These are phyloP conservation scores for Mormyrops attenuatus DNA, from an alignment of 2,797 vertebrate genomes.

Conservation along the genomic window DNA sequence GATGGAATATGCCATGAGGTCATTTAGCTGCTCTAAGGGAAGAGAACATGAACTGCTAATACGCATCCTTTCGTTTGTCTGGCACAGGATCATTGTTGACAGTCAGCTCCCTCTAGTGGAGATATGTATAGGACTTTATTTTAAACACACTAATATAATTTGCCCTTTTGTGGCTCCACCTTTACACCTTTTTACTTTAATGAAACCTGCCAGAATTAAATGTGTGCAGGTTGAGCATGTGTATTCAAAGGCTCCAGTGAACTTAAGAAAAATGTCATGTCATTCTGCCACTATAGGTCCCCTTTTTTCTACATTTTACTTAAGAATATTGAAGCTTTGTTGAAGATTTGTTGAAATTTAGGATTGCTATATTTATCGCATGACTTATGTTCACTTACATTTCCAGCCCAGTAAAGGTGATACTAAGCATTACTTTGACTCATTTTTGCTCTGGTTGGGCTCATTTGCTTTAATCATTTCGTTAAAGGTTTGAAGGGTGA, in stretches of 20 bases:
- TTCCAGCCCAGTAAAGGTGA: not conserved
- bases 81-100: not conserved
- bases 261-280: not conserved
- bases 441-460: not conserved
- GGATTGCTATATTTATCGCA: not conserved
- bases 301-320: not conserved
- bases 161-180: not conserved
- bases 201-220: not conserved
- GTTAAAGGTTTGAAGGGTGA: slow-evolving; percentile 50
- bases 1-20: not conserved
- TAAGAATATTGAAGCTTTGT: not conserved
- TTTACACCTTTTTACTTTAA: not conserved
- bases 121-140: not conserved
- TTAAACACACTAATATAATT: not conserved
- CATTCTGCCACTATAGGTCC: not conserved
- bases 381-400: not conserved
- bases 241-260: not conserved
- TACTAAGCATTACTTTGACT: not conserved
- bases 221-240: not conserved
- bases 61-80: not conserved
- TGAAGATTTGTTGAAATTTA: not conserved
- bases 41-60: not conserved
- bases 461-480: not conserved
- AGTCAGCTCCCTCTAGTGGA: slow-evolving; percentile 4
- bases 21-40: not conserved